Evolutionary conservation across 2,797 vertebrate genomes (phyloP), one percentile per base, ranked within the genome.

Genomic region (Taenioides sp.): DNA sequence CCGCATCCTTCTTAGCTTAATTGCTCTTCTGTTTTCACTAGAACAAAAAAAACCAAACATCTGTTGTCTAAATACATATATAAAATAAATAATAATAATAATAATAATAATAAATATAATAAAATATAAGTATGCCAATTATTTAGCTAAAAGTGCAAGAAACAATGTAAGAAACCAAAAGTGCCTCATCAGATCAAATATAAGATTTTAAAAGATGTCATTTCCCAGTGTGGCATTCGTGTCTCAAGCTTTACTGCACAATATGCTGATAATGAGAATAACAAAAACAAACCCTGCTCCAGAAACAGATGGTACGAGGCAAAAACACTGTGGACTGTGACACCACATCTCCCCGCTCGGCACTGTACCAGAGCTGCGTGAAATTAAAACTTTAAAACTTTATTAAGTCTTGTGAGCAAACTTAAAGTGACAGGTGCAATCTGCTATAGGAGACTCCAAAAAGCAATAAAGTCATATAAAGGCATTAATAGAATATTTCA

Each of bases 361-460:
- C 57, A 31, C 16, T 62, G 58, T 64, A 28, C 76, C 37, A 17
- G 7, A 52, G 72, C 7, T 68, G 77, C 58, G 28, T 82, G 80
- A 82, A 83, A 82, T 80, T 60, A 81, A 64, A 22, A 37, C 54
- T 75, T 75, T 69, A 34, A 66, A 66, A 54, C 69, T 59, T 58
- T 31, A 74, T 67, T 67, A 34, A 77, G 34, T 9, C 57, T n/a
- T 50, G 16, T 63, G 47, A 25, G 5, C 20, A 63, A 28, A 40
- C 2, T 20, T 34, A 43, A 54, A 11, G 22, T 11, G 25, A 49
- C 22, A 22, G 14, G 20, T 37, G 31, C 31, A 54, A 22, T 22
- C 9, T 37, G 9, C 34, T 37, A 10, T 37, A 37, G 34, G 34
- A 37, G 34, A 37, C 9, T 37, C 34, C 34, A 7, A 34, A 20